Conservation (phyloP, 2,797 vertebrate species). For the Darevskia mixta region DNA sequence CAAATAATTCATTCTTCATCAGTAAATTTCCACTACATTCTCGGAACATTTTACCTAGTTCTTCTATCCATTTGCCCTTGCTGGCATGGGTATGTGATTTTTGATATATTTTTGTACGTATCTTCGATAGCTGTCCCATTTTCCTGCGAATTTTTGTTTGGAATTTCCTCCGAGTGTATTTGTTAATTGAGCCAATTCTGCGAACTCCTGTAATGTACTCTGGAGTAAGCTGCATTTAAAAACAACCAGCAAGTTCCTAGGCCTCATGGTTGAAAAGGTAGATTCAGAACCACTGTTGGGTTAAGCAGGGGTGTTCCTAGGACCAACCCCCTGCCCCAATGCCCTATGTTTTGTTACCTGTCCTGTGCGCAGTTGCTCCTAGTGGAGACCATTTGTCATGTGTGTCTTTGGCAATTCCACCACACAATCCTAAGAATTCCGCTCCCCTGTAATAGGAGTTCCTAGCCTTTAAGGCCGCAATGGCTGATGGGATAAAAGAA, state of each 20-base stretch:
- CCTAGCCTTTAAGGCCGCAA: background rate
- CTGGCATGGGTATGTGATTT: too few relatives aligned
- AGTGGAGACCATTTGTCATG: background rate
- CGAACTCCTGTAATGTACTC: too few relatives aligned
- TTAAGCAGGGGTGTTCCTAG: background rate
- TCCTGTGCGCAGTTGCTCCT: background rate
- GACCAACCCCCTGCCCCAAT: background rate
- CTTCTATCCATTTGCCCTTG: too few relatives aligned
- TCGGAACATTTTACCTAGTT: too few relatives aligned
- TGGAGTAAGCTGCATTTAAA: background rate
- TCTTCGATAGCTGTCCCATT: too few relatives aligned
- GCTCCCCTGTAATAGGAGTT: background rate
- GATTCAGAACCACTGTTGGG: background rate
- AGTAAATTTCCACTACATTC: too few relatives aligned
- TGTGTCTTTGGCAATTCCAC: background rate
- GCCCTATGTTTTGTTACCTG: background rate
- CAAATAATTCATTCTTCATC: too few relatives aligned
- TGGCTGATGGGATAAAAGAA: too few relatives aligned
- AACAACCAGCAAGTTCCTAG: background rate
- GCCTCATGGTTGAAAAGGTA: background rate
- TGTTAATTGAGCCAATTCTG: too few relatives aligned
- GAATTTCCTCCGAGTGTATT: too few relatives aligned
- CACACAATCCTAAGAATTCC: background rate
- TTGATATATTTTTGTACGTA: too few relatives aligned
- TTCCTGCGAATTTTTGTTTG: too few relatives aligned